Conservation (phyloP, 2,797 vertebrate genomes). For the Sebastes miniatus region DNA sequence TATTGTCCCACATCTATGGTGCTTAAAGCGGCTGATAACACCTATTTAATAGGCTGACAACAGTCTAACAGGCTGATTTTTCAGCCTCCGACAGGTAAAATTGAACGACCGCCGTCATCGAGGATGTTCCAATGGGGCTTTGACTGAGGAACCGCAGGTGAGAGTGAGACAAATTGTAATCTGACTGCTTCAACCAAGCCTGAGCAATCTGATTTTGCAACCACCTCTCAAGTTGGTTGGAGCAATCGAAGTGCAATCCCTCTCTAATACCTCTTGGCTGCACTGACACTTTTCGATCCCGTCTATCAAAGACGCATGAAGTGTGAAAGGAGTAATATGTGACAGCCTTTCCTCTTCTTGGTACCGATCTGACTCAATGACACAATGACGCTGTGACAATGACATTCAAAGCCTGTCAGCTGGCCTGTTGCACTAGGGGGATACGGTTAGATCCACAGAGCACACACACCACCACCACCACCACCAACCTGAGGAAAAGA, state of each 20-base stretch:
- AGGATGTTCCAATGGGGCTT: neutral
- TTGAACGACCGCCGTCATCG: neutral
- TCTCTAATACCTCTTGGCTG: neutral
- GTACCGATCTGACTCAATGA: neutral
- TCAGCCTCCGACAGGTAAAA: neutral
- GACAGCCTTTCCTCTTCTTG: neutral
- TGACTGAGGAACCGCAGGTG: neutral
- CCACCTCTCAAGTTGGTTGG: neutral
- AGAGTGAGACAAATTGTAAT: neutral
- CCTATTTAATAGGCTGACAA: no score
- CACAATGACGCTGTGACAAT: constrained; percentile 36
- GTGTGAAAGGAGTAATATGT: neutral
- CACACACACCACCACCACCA: constrained; percentile 1
- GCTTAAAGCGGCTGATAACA: no score
- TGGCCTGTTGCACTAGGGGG: constrained; percentile 4
- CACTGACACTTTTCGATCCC: neutral
- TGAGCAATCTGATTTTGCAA: neutral
- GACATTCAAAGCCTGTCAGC: constrained; percentile 39
- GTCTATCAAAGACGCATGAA: neutral
- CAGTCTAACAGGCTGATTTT: no score
- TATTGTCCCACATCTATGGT: no score
- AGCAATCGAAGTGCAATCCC: neutral
- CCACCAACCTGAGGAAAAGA: constrained; percentile 5
- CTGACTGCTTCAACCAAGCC: neutral
- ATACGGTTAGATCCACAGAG: constrained; percentile 20